phyloP scores from a whole-genome alignment of 2,888 invertebrate species.

The Atrina japonica region DNA sequence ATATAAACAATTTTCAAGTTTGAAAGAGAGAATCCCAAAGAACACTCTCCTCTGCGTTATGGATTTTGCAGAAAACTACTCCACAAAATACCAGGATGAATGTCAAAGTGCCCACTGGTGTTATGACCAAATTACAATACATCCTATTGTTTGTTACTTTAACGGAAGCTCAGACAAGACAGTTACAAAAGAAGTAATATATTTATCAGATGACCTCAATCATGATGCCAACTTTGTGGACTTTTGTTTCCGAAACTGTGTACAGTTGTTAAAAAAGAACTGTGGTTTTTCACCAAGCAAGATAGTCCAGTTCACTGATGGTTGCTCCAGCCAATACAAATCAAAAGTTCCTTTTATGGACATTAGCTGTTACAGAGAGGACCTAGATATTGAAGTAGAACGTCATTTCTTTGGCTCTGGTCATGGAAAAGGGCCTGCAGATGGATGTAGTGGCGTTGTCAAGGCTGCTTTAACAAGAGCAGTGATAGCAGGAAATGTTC shows the following conservation, averaged over 20 bases:
- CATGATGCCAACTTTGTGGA: constrained; percentile 22
- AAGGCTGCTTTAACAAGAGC: constrained; percentile 40
- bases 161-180: neutral
- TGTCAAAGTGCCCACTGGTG: constrained; percentile 42
- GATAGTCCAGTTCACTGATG: constrained; percentile 29
- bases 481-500: constrained; percentile 29
- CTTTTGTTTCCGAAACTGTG: constrained; percentile 5
- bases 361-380: constrained; percentile 22
- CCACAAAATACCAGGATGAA: constrained; percentile 34
- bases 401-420: constrained; percentile 29
- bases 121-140: constrained; percentile 34
- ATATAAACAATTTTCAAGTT: constrained; percentile 14
- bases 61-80: constrained; percentile 40
- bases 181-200: constrained; percentile 20
- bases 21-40: neutral
- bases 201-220: constrained; percentile 13
- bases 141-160: constrained; percentile 42
- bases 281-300: constrained; percentile 5
- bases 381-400: constrained; percentile 27
- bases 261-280: neutral
- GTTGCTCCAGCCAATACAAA: constrained; percentile 34
- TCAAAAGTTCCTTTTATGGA: constrained; percentile 30
- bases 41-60: constrained; percentile 20
- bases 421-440: constrained; percentile 42
- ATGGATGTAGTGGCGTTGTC: constrained; percentile 35